These are phyloP conservation scores for Tenthredo livida DNA, from an alignment of 2,888 invertebrate species.

Conservation along the genomic window DNA sequence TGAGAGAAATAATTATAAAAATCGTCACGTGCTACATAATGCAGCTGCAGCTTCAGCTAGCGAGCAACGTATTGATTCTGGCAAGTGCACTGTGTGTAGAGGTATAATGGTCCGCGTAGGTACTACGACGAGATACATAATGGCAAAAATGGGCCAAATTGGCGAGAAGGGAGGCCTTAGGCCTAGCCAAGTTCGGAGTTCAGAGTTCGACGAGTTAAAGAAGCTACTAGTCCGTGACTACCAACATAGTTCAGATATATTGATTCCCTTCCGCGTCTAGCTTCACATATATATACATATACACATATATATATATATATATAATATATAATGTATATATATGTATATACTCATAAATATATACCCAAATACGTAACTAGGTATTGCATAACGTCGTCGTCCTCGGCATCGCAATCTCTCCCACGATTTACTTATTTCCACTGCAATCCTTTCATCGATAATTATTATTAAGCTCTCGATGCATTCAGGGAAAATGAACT, in stretches of 20 bases:
- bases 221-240: slow-evolving; percentile 35
- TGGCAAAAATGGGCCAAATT: neutral
- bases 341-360: neutral
- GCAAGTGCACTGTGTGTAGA: neutral
- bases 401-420: neutral
- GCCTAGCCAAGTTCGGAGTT: slow-evolving; percentile 11
- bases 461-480: neutral
- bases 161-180: neutral
- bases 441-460: neutral
- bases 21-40: neutral
- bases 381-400: slow-evolving; percentile 30
- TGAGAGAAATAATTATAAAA: neutral
- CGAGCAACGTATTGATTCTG: slow-evolving; percentile 17
- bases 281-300: neutral
- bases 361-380: slow-evolving; percentile 11
- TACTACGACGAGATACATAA: slow-evolving; percentile 22
- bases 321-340: neutral
- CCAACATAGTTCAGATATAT: slow-evolving; percentile 34
- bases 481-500: neutral
- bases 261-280: slow-evolving; percentile 40
- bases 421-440: neutral
- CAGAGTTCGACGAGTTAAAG: slow-evolving; percentile 18
- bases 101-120: no score
- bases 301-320: neutral
- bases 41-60: neutral